Evolutionary conservation across 2,888 invertebrate genomes (phyloP).

Genomic region (Metellina segmentata): DNA sequence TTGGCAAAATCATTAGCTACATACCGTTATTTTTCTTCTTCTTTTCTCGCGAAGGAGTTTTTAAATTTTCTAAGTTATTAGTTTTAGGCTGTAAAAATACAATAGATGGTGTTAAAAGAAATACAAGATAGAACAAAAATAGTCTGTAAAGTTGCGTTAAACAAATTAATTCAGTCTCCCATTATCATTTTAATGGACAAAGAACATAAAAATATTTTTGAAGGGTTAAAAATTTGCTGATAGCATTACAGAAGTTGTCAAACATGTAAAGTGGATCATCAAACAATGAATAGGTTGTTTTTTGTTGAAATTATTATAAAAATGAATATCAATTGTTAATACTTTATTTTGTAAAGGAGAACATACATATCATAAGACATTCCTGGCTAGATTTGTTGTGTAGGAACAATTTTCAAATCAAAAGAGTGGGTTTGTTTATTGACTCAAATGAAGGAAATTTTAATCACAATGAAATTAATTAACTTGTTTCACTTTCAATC

Average conservation of each 20-base stretch:
- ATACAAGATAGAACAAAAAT: neutral
- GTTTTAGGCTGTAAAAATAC: constrained; percentile 11
- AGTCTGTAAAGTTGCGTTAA: neutral
- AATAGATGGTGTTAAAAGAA: neutral
- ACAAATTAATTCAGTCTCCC: neutral
- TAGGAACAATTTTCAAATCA: no score
- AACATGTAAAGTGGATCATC: no score
- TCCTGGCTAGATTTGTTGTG: no score
- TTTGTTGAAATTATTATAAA: no score
- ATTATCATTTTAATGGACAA: neutral
- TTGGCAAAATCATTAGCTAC: neutral
- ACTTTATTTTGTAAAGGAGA: no score
- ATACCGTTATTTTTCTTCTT: neutral
- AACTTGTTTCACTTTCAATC: no score
- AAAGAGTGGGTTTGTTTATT: no score
- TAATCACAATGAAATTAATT: no score
- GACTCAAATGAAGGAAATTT: no score
- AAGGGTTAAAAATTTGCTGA: neutral
- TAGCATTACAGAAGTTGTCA: neutral
- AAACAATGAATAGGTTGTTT: no score
- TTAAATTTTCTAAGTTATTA: constrained; percentile 12
- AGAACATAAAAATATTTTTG: neutral
- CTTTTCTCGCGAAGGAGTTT: constrained; percentile 15
- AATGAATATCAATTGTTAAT: no score
- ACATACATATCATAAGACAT: no score